Base-by-base conservation (phyloP, 2,888 invertebrate genomes). In the Didymodactylos carnosus region DNA sequence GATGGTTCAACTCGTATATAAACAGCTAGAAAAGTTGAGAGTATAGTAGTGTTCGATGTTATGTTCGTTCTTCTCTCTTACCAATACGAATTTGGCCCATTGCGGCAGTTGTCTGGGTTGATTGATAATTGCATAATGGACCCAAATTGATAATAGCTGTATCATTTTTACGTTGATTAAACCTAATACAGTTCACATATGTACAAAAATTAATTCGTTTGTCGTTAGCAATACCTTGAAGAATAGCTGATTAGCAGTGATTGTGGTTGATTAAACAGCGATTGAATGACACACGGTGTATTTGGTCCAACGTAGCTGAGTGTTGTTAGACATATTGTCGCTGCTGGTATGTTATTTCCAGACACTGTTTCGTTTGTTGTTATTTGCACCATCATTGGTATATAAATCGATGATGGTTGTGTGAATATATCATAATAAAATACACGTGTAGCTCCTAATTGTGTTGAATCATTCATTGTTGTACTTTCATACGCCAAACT, bases 371-470 rank as follows among this genome's bases (percentile, higher is more conserved):
- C 77, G 41, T 81, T 81, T 78, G 80, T 78, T 5, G 80, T 77
- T 70, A 80, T 78, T 77, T 81, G 80, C 23, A 82, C 75, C 73
- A 78, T 76, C 77, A 81, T 78, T 27, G 78, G 78, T 8, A 76
- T 72, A 72, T 80, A 80, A 6, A 76, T 77, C 5, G 76, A 76
- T 29, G 76, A 77, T 16, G 78, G 76, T 19, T 76, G 75, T 1
- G 80, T 79, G 35, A 75, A 76, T 46, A 80, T 77, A 46, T 78
- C 77, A 39, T 78, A 72, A 27, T 76, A 69, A 16, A 79, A 72
- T 35, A 78, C 78, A 0, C 77, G 76, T 1, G 78, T 76, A 10
- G 76, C 76, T 1, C 78, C 78, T 11, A 79, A 75, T 7, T 71
- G 39, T 40, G 71, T 40, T 35, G 51, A 3, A 11, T 29, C 19